Base-by-base conservation (phyloP, 2,888 invertebrate genomes). In the Drosophila longiperda region DNA sequence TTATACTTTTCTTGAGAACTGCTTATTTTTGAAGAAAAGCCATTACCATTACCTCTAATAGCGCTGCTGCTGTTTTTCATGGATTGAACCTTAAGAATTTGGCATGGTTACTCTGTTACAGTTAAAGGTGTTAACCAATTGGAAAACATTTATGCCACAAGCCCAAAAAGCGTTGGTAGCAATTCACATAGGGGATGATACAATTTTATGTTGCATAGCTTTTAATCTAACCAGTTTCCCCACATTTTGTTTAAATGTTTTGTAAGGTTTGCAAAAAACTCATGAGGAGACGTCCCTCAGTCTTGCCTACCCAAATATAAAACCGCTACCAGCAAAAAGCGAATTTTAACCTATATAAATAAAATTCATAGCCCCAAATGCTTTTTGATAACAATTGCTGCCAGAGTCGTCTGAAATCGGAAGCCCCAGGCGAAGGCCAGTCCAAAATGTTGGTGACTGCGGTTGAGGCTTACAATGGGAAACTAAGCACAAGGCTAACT, bases 371-470 rank as follows among this genome's bases (percentile, higher is more conserved):
- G 48, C 55, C 40, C 38, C 11, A 67, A 50, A 57, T 52, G 33
- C 40, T 36, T 40, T 64, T 34, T 48, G 23, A 48, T 60, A 61
- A 42, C 45, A 63, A 57, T 60, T 66, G 75, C 38, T 59, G 64
- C 15, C 2, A 53, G 53, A 45, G 20, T 61, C 38, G 32, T 15
- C 34, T 29, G 50, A 40, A 57, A 62, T 60, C 34, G 26, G 62
- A 60, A 54, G 38, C 55, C 54, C 8, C 17, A 33, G 42, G 12
- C 52, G 45, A 58, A 58, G 53, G 63, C 48, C 75, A 60, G 20
- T 17, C 11, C 29, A 3, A n/a, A 49, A 26, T 42, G 32, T 7
- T 45, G 38, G n/a, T 9, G 36, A 17, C 49, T 61, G 42, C 26
- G 45, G 50, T 61, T 54, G 36, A 38, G 53, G 40, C 29, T 40